A percentile compares a stretch with the other conserved stretches of the same genome.
Evolutionary conservation across 1,140 invertebrate genomes (phyloP).

Genomic region (Musca vetustissima): DNA sequence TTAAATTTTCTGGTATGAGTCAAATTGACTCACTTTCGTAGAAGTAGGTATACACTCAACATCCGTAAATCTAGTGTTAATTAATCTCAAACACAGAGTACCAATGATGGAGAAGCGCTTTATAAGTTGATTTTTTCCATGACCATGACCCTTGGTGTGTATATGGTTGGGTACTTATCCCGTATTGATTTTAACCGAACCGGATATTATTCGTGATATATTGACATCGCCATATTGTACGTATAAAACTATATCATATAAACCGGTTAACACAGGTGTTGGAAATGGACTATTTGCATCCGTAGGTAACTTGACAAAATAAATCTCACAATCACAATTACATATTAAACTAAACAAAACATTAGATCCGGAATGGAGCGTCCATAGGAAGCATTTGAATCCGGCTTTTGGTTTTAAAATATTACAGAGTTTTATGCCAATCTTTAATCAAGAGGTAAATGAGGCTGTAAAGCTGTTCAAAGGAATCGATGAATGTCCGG

Average conservation of each 20-base stretch:
- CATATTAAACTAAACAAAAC: background rate
- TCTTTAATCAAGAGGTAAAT: slow-evolving; percentile 36
- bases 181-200: slow-evolving; percentile 43
- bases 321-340: no score
- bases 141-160: slow-evolving; percentile 31
- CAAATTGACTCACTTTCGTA: no score
- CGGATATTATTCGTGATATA: slow-evolving; percentile 44
- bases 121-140: no score
- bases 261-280: slow-evolving; percentile 41
- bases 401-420: slow-evolving; percentile 35
- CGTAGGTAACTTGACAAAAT: slow-evolving; percentile 33
- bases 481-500: slow-evolving; percentile 8
- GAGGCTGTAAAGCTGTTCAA: slow-evolving; percentile 30
- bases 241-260: slow-evolving; percentile 48
- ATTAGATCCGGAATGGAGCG: slow-evolving; percentile 34
- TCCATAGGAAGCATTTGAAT: slow-evolving; percentile 38
- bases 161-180: slow-evolving; percentile 49
- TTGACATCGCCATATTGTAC: slow-evolving; percentile 47
- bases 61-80: no score
- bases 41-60: no score
- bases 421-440: slow-evolving; percentile 38
- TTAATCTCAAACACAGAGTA: no score
- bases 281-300: slow-evolving; percentile 44
- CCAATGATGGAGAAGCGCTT: no score
- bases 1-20: no score